Conservation (phyloP, 2,888 invertebrate species). For the Diarsia dahlii region DNA sequence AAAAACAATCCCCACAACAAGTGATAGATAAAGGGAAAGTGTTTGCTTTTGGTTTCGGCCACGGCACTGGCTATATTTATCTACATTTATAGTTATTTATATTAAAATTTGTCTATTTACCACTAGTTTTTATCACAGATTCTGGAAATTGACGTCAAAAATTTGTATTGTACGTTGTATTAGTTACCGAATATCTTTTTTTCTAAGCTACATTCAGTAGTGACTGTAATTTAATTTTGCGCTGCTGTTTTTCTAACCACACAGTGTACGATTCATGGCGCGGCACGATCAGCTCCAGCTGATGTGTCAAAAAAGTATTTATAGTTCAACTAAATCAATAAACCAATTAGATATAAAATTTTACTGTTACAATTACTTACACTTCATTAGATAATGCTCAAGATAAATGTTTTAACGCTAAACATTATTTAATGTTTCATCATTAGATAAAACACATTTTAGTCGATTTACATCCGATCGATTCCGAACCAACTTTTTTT, state of each 20-base stretch:
- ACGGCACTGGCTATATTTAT: constrained; percentile 20
- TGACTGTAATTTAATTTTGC: constrained; percentile 1
- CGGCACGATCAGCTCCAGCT: constrained; percentile 44
- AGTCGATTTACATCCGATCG: constrained; percentile 13
- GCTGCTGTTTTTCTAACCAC: constrained; percentile 25
- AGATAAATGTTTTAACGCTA: neutral
- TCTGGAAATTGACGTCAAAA: constrained; percentile 20
- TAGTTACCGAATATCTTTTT: neutral
- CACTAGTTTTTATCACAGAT: constrained; percentile 40
- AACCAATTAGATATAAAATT: neutral
- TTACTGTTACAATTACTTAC: neutral
- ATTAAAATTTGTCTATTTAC: constrained; percentile 11
- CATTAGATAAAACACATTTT: neutral
- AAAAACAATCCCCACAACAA: neutral
- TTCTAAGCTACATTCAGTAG: neutral
- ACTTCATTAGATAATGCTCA: neutral
- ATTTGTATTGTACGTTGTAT: neutral
- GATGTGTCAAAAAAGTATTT: constrained; percentile 37
- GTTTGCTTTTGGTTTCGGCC: constrained; percentile 10
- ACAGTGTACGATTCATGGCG: constrained; percentile 2
- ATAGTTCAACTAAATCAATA: constrained; percentile 24
- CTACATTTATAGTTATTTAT: neutral
- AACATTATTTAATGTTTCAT: neutral
- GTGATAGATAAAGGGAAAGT: neutral
- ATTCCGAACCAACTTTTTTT: neutral